phyloP scores from a whole-genome alignment of 2,797 vertebrate species.

The Tarsius wallacei region DNA sequence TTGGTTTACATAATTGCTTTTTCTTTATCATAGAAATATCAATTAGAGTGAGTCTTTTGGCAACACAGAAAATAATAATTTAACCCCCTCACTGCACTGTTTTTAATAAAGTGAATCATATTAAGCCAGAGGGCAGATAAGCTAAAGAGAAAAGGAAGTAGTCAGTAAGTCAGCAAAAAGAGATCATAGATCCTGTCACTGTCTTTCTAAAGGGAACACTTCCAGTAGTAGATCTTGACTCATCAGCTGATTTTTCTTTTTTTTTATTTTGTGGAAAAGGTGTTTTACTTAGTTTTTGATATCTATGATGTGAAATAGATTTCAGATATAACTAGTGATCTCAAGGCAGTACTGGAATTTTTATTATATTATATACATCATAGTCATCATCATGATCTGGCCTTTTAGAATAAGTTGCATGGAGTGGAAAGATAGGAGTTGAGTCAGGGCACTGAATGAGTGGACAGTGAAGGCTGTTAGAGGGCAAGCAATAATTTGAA shows the following conservation, averaged over 20 bases:
- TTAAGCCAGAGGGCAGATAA: neutral
- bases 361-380: neutral
- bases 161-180: neutral
- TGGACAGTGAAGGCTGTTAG: neutral
- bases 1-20: constrained; percentile 53
- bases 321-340: neutral
- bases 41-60: constrained; percentile 47
- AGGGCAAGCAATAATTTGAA: neutral
- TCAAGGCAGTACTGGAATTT: neutral
- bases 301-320: neutral
- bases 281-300: constrained; percentile 37
- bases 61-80: constrained; percentile 56
- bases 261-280: constrained; percentile 21
- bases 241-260: neutral
- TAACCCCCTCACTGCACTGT: neutral
- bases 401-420: neutral
- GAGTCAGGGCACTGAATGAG: neutral
- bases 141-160: constrained; percentile 13
- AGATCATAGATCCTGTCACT: neutral
- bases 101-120: constrained; percentile 60
- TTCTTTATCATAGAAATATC: constrained; percentile 54
- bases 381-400: neutral
- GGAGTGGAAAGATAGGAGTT: neutral
- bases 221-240: neutral
- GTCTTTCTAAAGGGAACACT: neutral